Conservation (phyloP, 2,888 invertebrate genomes). For the Argyra leucocephala region DNA sequence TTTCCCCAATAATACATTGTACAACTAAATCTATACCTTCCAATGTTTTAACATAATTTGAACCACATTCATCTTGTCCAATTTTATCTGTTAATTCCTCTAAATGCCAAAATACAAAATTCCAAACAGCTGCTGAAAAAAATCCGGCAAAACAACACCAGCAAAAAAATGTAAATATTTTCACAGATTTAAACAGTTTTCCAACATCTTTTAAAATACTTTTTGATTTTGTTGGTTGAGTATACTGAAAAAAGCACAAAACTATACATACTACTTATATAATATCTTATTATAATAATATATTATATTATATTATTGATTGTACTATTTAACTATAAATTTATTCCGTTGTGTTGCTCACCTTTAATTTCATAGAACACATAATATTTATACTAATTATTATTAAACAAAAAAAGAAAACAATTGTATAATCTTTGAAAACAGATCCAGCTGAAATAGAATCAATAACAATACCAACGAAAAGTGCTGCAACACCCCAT, state of each 20-base stretch:
- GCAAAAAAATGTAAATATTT: constrained; percentile 57
- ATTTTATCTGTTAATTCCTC: constrained; percentile 52
- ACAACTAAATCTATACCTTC: constrained; percentile 59
- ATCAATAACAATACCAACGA: constrained; percentile 65
- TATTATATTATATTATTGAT: too few species aligned
- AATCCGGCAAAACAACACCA: constrained; percentile 69
- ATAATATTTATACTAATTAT: not conserved
- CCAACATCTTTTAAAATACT: constrained; percentile 58
- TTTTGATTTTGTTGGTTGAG: constrained; percentile 39
- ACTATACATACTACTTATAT: too few species aligned
- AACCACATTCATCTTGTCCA: constrained; percentile 37
- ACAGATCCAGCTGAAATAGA: constrained; percentile 50
- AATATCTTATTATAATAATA: too few species aligned
- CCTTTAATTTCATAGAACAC: not conserved
- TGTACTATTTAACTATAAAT: too few species aligned
- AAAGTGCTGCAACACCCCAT: constrained; percentile 64
- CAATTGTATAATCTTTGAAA: constrained; percentile 55
- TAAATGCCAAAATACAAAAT: constrained; percentile 71
- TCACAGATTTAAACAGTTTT: constrained; percentile 49
- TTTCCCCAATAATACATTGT: constrained; percentile 67
- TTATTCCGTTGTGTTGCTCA: constrained; percentile 54
- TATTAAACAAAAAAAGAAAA: not conserved
- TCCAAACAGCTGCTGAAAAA: constrained; percentile 70
- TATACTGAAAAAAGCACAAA: not conserved
- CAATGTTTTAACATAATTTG: constrained; percentile 52